These are phyloP conservation scores for Coreoperca whiteheadi DNA, from an alignment of 2,113 vertebrate species.

Conservation along the genomic window DNA sequence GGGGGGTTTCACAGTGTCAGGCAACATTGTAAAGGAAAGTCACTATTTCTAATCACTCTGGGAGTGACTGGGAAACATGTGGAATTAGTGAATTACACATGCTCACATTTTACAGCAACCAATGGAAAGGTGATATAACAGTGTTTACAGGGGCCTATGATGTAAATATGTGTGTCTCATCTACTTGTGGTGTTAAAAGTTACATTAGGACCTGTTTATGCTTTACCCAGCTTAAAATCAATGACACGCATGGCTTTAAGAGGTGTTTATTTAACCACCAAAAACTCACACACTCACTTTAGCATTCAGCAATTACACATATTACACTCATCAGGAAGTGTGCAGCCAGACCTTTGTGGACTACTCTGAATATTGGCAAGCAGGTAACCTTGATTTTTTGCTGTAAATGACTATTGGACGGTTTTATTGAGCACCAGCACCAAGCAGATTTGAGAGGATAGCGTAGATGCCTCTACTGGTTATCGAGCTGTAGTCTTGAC, in stretches of 20 bases:
- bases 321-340: slow-evolving; percentile 45
- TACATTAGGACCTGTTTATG: not conserved
- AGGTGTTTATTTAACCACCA: slow-evolving; percentile 72
- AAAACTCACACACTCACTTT: slow-evolving; percentile 57
- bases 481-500: slow-evolving; percentile 42
- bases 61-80: not conserved
- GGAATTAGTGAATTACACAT: not conserved
- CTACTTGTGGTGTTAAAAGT: not conserved
- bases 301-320: slow-evolving; percentile 32
- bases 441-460: slow-evolving; percentile 57
- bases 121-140: not conserved
- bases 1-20: not conserved
- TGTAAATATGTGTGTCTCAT: not conserved
- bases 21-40: not conserved
- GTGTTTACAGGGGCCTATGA: not conserved
- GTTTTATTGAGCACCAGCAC: slow-evolving; percentile 64
- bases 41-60: not conserved
- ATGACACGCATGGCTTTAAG: slow-evolving; percentile 32
- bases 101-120: not conserved
- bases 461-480: slow-evolving; percentile 45
- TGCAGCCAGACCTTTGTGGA: slow-evolving; percentile 37
- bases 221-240: not conserved
- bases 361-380: slow-evolving; percentile 59
- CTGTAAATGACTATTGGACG: slow-evolving; percentile 52
- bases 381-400: slow-evolving; percentile 68